Conservation (phyloP, 2,113 vertebrate species). For the Dromas ardeola region DNA sequence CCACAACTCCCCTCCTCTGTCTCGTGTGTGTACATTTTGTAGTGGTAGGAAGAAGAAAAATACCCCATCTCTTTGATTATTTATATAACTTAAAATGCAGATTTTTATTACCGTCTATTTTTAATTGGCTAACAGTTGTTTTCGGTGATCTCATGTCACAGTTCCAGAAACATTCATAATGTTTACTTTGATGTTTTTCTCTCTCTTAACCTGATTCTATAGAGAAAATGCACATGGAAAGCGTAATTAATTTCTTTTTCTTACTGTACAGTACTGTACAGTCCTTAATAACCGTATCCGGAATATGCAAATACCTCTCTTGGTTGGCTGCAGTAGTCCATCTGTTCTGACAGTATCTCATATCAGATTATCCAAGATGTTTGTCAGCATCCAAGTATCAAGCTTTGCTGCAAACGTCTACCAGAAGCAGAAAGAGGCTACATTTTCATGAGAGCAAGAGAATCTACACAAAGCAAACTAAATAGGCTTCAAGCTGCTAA, state of each 20-base stretch:
- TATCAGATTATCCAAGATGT: slow-evolving; percentile 14
- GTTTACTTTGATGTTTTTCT: background rate
- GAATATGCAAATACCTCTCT: slow-evolving; percentile 25
- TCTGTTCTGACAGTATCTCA: slow-evolving; percentile 30
- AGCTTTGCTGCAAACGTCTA: slow-evolving; percentile 1
- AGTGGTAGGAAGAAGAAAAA: background rate
- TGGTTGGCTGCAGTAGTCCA: background rate
- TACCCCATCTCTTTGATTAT: background rate
- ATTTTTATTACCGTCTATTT: background rate
- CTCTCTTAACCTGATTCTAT: background rate
- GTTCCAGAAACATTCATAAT: background rate
- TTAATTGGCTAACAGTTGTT: background rate
- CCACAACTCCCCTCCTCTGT: background rate
- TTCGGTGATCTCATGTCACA: background rate
- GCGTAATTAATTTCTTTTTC: background rate
- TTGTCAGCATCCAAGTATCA: slow-evolving; percentile 11
- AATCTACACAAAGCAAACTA: slow-evolving; percentile 14
- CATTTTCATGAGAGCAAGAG: slow-evolving; percentile 2
- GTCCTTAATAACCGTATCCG: background rate
- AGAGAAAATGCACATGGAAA: background rate
- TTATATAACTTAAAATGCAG: background rate
- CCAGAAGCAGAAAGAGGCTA: background rate
- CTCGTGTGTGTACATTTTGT: background rate
- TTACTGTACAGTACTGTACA: background rate
- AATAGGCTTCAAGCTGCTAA: slow-evolving; percentile 22